Evolutionary conservation across 2,113 vertebrate genomes (phyloP), one percentile per base, ranked within the genome.

Genomic region (Cricetomys ansorgei): DNA sequence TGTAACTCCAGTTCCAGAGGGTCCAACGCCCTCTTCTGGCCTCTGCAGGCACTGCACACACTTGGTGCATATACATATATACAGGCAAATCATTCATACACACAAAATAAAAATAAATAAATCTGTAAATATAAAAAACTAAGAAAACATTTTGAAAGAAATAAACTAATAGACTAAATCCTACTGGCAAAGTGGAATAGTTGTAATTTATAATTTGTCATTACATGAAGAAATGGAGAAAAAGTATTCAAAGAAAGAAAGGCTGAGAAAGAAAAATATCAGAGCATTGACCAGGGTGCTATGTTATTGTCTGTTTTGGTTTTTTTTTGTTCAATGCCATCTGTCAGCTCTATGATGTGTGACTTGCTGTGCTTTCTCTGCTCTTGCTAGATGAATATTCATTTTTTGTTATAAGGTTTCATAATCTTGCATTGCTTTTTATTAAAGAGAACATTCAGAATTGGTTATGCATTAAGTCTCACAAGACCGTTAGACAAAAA

Each of bases 301-400:
- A 12, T 7, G 27, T 16, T 34, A 73, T 92, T 19, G 4, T 59
- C 48, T 88, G 50, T n/a, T n/a, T n/a, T n/a, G 57, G 64, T 40
- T 93, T 62, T 88, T n/a, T 80, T 3, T 64, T 50, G 9, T 34
- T 25, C 27, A 85, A 8, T 29, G 17, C 31, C 19, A 43, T 55
- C 43, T 89, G 13, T 87, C 77, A 59, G 34, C 4, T 70, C 34
- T 31, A 48, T 5, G n/a, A 19, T 57, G 25, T 55, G 12, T 70
- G 15, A 37, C 53, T 69, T 70, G 53, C 64, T 59, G 10, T 57
- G 21, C 25, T 69, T 87, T n/a, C 19, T 73, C 65, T 92, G 67
- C 34, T 88, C n/a, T 91, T 89, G 55, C 59, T 69, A 96, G 89
- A 81, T 73, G 85, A 53, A 65, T 88, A 69, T 31, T 94, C 31